A percentile compares a stretch with the other conserved stretches of the same genome.
Conservation (phyloP, 2,113 vertebrate species). For the Podarcis cretensis region DNA sequence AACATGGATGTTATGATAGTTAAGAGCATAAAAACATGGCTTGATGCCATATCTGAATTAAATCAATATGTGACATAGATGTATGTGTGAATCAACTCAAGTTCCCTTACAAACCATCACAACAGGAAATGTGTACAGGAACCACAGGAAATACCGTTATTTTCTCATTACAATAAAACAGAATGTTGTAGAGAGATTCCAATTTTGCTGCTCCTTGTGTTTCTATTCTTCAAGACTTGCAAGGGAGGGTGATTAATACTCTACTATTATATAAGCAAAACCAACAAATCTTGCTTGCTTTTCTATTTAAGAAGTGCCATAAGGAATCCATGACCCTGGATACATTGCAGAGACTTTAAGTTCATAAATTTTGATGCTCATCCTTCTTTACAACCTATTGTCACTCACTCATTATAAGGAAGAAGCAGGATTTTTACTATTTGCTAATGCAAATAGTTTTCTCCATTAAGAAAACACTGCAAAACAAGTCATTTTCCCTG, state of each 20-base stretch:
- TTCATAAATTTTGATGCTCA: neutral
- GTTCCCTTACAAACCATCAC: neutral
- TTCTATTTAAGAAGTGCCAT: neutral
- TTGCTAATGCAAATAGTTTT: neutral
- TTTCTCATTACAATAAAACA: too few relatives aligned
- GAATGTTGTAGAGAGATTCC: neutral
- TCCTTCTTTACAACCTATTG: neutral
- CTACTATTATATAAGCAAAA: neutral
- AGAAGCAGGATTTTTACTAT: too few relatives aligned
- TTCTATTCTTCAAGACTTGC: neutral
- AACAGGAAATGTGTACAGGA: neutral
- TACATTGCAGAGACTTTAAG: neutral
- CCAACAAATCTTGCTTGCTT: neutral
- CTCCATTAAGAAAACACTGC: neutral
- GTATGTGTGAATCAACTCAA: neutral
- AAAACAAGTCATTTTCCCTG: neutral
- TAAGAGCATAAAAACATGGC: neutral
- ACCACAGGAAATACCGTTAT: neutral
- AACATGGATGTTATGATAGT: neutral
- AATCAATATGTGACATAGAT: neutral
- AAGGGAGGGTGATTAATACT: too few relatives aligned
- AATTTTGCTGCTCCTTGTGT: neutral
- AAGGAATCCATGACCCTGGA: neutral
- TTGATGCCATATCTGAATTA: neutral
- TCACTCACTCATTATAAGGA: neutral